Conservation (phyloP, 2,113 vertebrate genomes). For the Chelonoidis abingdonii region DNA sequence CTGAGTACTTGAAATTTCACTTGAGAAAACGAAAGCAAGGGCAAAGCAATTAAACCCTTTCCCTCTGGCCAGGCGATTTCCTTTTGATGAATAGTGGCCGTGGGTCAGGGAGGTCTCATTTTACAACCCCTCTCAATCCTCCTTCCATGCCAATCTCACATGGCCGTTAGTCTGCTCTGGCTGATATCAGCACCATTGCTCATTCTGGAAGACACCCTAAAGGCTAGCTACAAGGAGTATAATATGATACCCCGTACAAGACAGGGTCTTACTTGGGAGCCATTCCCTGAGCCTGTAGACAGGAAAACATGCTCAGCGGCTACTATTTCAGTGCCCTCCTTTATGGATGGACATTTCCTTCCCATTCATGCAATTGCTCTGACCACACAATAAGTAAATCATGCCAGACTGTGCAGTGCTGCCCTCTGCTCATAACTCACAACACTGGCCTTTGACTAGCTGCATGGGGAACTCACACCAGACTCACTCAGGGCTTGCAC, state of each 20-base stretch:
- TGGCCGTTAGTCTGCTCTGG: slow-evolving; percentile 48
- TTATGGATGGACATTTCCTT: not conserved
- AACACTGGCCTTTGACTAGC: not conserved
- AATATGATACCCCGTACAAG: accelerated
- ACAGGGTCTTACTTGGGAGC: not conserved
- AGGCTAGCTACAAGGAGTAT: slow-evolving; percentile 8
- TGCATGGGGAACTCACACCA: accelerated
- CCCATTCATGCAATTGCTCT: not conserved
- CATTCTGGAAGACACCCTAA: slow-evolving; percentile 6
- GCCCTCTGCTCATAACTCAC: accelerated
- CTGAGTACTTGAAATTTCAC: not conserved
- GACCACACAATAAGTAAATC: not conserved
- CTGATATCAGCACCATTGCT: slow-evolving; percentile 35
- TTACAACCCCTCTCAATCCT: slow-evolving; percentile 34
- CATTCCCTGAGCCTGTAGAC: not conserved
- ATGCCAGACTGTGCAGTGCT: not conserved
- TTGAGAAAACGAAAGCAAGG: not conserved
- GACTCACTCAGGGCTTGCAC: accelerated
- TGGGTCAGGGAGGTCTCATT: slow-evolving; percentile 47
- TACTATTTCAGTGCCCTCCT: not conserved
- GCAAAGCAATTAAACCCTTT: slow-evolving; percentile 29
- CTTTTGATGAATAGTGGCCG: slow-evolving; percentile 19
- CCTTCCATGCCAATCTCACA: slow-evolving; percentile 43
- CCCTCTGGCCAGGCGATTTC: slow-evolving; percentile 36
- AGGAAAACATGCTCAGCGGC: not conserved